Base-by-base conservation (phyloP, 2,888 invertebrate species). In the Julus scandinavius region DNA sequence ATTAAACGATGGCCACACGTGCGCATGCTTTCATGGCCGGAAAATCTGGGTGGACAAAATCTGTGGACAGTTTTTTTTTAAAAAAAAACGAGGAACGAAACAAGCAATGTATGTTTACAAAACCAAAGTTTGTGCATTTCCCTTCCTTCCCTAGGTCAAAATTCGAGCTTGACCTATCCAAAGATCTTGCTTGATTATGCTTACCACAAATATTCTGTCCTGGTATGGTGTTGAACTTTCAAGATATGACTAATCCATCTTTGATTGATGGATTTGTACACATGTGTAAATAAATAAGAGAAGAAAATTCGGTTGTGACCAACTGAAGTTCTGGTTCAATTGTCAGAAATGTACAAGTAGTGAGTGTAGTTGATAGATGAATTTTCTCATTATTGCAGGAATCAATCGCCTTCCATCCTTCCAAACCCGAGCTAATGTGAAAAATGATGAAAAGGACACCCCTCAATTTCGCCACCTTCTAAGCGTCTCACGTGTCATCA, bases 401-500 rank as follows among this genome's bases (percentile, higher is more conserved):
- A 72, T 72, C 72, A 29, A 7, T 29, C 29, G 3, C 29, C 72
- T 13, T 29, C 11, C 72, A 72, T 72, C 72, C 29, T 72, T 29
- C 29, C 72, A 72, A 72, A 9, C 29, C 72, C 29, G 29, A 2
- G 72, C 72, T 2, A 29, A 29, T 72, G 72, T 29, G 63, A 63
- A 72, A 72, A 72, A 72, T 72, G 72, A 72, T 72, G 72, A 72
- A 72, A 72, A 72, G 72, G 72, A 72, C 72, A 72, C 72, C 72
- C 72, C 72, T 72, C 72, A 72, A 72, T 72, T 72, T 72, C 72
- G 72, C 72, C 72, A 72, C 72, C 72, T 72, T 72, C 29, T 72
- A 72, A 72, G 29, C 72, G 29, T 72, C 72, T 9, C 72, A 29
- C 29, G n/a, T 72, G 29, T 29, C 72, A 63, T 17, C 54, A 13